Evolutionary conservation across 35 echinoderm and acorn worm species (phyloP).

Genomic region (Lytechinus variegatus): DNA sequence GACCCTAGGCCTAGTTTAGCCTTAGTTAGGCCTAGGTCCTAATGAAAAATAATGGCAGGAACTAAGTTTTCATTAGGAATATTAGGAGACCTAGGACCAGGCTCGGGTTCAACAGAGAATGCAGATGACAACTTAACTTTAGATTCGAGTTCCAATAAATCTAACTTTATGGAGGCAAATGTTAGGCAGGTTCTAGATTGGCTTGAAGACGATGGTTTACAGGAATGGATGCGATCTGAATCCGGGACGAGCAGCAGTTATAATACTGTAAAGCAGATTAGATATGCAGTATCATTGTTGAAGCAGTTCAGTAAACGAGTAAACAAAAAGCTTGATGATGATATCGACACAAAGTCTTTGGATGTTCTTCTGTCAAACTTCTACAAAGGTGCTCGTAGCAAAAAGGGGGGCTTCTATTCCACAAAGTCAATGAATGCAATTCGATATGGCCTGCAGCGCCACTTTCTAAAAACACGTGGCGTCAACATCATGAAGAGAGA

Average conservation of each 20-base stretch:
- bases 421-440: constrained; percentile 39
- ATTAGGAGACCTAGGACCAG: too few species aligned
- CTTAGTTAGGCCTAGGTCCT: too few species aligned
- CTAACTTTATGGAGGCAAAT: too few species aligned
- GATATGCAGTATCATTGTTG: constrained; percentile 22
- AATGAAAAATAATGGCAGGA: too few species aligned
- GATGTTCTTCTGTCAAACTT: constrained; percentile 25
- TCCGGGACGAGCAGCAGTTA: not conserved
- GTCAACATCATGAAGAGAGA: constrained; percentile 33
- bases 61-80: too few species aligned
- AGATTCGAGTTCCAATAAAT: too few species aligned
- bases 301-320: not conserved
- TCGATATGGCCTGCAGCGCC: constrained; percentile 27
- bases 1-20: too few species aligned
- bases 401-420: constrained; percentile 26
- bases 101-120: too few species aligned
- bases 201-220: too few species aligned
- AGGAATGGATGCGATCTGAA: not conserved
- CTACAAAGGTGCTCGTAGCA: constrained; percentile 42
- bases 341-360: constrained; percentile 22
- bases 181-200: too few species aligned
- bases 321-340: not conserved
- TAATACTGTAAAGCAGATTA: constrained; percentile 45
- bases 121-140: too few species aligned
- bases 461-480: not conserved